Evolutionary conservation across 1,140 invertebrate genomes (phyloP).

Genomic region (Neodiprion virginianus): DNA sequence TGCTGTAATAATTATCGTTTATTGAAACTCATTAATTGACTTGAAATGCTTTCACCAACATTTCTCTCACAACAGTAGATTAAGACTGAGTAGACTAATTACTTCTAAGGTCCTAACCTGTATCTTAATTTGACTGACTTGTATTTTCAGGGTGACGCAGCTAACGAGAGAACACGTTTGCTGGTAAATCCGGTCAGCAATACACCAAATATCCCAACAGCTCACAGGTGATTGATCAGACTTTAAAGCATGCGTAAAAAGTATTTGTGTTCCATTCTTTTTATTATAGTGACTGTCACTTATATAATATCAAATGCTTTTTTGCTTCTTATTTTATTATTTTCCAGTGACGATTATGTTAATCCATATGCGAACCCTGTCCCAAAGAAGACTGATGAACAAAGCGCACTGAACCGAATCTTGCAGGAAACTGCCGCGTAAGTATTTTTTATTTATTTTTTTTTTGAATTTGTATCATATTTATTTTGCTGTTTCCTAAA

Average conservation of each 20-base stretch:
- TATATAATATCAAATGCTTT: slow-evolving; percentile 14
- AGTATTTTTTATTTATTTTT: slow-evolving; percentile 49
- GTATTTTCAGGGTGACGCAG: slow-evolving; percentile 64
- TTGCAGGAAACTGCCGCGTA: slow-evolving; percentile 88
- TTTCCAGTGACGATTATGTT: slow-evolving; percentile 69
- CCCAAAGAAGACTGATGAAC: slow-evolving; percentile 84
- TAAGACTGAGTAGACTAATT: no score
- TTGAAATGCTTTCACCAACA: no score
- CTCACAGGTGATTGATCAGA: slow-evolving; percentile 59
- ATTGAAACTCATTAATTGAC: no score
- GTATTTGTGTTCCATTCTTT: slow-evolving; percentile 19
- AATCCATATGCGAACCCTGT: slow-evolving; percentile 69
- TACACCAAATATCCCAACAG: slow-evolving; percentile 67
- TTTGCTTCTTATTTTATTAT: slow-evolving; percentile 25
- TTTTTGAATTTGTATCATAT: slow-evolving; percentile 8
- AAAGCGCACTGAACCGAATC: slow-evolving; percentile 85
- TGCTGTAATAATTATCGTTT: no score
- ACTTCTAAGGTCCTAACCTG: no score
- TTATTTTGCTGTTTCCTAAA: background rate
- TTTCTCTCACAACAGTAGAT: no score
- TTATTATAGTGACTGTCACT: background rate
- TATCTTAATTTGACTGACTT: slow-evolving; percentile 12
- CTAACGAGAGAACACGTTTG: slow-evolving; percentile 73
- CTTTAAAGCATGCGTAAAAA: slow-evolving; percentile 15
- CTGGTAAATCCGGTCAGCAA: slow-evolving; percentile 74